Base-by-base conservation (phyloP, 2,888 invertebrate species). In the Rutpela maculata region DNA sequence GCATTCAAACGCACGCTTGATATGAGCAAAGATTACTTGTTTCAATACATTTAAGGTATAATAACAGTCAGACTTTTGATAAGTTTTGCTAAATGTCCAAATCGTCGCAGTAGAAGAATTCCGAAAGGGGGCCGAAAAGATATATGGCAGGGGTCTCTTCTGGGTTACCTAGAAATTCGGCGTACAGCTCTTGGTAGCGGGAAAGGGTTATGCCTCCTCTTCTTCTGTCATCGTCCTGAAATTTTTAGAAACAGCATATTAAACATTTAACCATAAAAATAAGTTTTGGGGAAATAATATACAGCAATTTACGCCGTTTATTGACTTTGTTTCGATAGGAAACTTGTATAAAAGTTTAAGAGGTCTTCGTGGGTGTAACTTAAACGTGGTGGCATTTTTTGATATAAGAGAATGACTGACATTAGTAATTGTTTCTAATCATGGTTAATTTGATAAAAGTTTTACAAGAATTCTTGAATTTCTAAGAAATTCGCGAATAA, bases 111-210 rank as follows among this genome's bases (percentile, higher is more conserved):
- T 82, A 84, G 67, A 89, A 90, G 75, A 91, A 88, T 82, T 91
- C 92, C 68, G 90, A 92, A 84, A 96, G 90, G 56, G 96, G 96
- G 62, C 96, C 96, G 88, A 96, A 96, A 17, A 96, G 91, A 85
- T 95, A 93, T 70, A 94, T 94, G 56, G 95, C 95, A 78, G 93
- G 92, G 84, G 93, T 92, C 75, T 95, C 95, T 82, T 92, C 93
- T 55, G 93, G 93, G 88, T 96, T 95, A 26, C 96, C 95, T 78
- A 96, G 91, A 90, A 95, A 96, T 89, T 95, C 93, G 0, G 95
- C 95, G 88, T 96, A 96, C 3, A 96, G 91, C 88, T 96, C 96
- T 88, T 96, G 95, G 88, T 96, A 96, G 87, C 96, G 92, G 6
- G 94, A 92, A 77, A 96, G 88, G 2, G 94, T 95, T 65, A 96